Evolutionary conservation across 1,140 invertebrate genomes (phyloP).

Genomic region (Ceratitis capitata): DNA sequence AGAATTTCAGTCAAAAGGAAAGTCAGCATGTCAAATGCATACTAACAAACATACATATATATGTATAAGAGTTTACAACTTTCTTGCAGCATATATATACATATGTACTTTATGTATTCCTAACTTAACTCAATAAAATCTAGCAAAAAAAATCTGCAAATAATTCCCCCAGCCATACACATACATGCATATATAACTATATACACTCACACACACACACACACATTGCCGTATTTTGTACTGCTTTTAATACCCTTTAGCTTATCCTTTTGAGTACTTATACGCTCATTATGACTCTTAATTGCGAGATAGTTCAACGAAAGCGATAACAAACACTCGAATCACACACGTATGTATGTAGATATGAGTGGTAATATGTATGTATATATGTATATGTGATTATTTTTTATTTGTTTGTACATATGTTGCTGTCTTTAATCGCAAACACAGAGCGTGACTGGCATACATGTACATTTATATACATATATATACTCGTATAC

Average conservation of each 20-base stretch:
- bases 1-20: slow-evolving; percentile 40
- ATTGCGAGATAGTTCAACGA: slow-evolving; percentile 23
- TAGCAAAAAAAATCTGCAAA: no score
- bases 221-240: not conserved
- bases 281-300: not conserved
- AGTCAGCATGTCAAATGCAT: not conserved
- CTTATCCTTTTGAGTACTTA: not conserved
- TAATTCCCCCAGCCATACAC: no score
- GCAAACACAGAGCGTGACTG: not conserved
- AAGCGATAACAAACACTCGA: slow-evolving; percentile 24
- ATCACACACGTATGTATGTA: no score
- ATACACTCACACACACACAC: not conserved
- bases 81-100: no score
- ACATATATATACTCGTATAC: no score
- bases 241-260: not conserved
- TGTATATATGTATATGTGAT: no score
- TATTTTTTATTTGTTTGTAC: no score
- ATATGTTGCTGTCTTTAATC: not conserved
- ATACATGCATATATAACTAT: not conserved
- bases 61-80: no score
- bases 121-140: no score
- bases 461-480: no score
- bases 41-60: not conserved
- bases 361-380: no score
- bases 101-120: no score